Percentiles rank a stretch among this genome's conserved stretches.
Evolutionary conservation across 2,888 invertebrate species (phyloP).

Genomic region (Cephus pygmeus): DNA sequence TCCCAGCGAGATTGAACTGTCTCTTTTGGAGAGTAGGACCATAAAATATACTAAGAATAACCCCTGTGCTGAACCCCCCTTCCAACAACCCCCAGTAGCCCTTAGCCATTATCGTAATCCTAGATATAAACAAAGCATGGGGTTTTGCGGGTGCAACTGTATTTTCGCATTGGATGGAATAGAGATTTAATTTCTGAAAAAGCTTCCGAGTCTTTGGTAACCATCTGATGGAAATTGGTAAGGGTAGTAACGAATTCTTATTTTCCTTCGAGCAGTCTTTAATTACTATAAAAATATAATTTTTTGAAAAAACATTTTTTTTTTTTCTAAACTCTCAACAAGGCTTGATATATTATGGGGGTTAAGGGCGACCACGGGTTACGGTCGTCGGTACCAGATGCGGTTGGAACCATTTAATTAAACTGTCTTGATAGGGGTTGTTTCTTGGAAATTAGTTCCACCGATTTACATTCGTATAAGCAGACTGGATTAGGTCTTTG

Average conservation of each 20-base stretch:
- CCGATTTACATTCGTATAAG: slow-evolving; percentile 40
- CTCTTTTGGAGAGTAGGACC: slow-evolving; percentile 46
- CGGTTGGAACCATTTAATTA: slow-evolving; percentile 45
- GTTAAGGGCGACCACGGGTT: neutral
- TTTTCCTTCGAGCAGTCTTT: too few species aligned
- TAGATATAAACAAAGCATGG: slow-evolving; percentile 7
- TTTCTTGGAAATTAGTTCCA: slow-evolving; percentile 49
- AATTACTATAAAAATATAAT: neutral
- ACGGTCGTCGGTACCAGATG: slow-evolving; percentile 28
- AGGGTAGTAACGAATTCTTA: too few species aligned
- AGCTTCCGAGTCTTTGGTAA: too few species aligned
- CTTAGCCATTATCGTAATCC: slow-evolving; percentile 55
- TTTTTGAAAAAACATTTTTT: neutral
- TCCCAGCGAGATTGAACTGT: slow-evolving; percentile 56
- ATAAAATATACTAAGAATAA: slow-evolving; percentile 52
- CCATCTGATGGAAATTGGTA: too few species aligned
- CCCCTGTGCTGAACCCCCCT: slow-evolving; percentile 15
- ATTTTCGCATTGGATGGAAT: too few species aligned
- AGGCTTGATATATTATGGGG: neutral
- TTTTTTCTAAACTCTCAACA: neutral
- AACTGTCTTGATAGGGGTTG: slow-evolving; percentile 40
- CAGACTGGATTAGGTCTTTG: slow-evolving; percentile 38
- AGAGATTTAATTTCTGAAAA: too few species aligned
- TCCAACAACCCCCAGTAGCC: slow-evolving; percentile 12
- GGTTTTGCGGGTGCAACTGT: too few species aligned